Conservation (phyloP, 2,113 vertebrate species). For the Aspiorhynchus laticeps region DNA sequence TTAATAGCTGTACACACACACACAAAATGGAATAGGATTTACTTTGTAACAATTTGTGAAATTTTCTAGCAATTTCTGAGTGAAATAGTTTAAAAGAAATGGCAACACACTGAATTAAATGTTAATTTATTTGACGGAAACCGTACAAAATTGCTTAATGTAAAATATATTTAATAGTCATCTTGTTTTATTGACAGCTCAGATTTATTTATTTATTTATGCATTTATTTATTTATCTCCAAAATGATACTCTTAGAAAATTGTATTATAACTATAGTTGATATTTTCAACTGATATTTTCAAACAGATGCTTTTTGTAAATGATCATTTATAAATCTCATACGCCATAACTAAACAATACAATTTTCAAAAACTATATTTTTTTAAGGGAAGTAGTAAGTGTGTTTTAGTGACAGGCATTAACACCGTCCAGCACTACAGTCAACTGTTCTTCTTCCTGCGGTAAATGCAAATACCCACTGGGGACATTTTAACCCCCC, state of each 20-base stretch:
- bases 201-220: too few relatives aligned
- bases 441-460: neutral
- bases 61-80: too few relatives aligned
- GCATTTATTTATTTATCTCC: too few relatives aligned
- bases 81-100: too few relatives aligned
- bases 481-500: slow-evolving; percentile 17
- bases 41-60: too few relatives aligned
- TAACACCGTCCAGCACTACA: neutral
- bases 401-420: slow-evolving; percentile 36
- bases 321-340: neutral
- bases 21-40: too few relatives aligned
- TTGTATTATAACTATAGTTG: neutral
- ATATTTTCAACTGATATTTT: neutral
- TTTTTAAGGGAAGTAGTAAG: neutral
- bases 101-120: too few relatives aligned
- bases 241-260: too few relatives aligned
- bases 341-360: neutral
- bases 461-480: slow-evolving; percentile 39
- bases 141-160: too few relatives aligned
- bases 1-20: neutral
- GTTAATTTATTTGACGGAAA: too few relatives aligned
- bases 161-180: too few relatives aligned
- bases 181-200: too few relatives aligned
- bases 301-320: neutral
- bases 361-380: neutral